These are phyloP conservation scores for Drosophila suzukii DNA, from an alignment of 1,140 invertebrate species.

Conservation along the genomic window DNA sequence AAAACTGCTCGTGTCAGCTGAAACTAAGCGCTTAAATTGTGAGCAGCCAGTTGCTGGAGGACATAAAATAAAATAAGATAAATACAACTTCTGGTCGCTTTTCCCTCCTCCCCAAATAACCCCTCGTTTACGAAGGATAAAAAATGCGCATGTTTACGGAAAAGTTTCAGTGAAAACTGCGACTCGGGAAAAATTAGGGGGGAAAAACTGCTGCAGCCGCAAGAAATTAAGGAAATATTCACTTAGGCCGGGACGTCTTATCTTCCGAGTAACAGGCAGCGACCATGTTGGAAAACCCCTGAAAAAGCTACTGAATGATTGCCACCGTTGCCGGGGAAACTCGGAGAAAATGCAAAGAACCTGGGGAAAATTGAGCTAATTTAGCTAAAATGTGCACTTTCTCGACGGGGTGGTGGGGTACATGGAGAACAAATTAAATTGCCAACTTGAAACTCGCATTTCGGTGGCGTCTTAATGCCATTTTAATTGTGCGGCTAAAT, in stretches of 20 bases:
- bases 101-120: background rate
- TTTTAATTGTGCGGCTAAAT: constrained; percentile 77
- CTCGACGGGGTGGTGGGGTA: background rate
- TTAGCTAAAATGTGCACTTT: constrained; percentile 38
- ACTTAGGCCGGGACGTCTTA: constrained; percentile 60
- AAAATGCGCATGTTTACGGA: constrained; percentile 58
- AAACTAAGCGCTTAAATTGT: constrained; percentile 32
- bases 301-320: constrained; percentile 8
- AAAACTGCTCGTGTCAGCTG: constrained; percentile 31
- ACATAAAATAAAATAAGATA: constrained; percentile 35
- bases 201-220: constrained; percentile 70
- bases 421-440: constrained; percentile 32
- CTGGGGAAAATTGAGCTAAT: constrained; percentile 48
- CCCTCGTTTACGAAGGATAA: background rate
- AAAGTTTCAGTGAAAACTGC: constrained; percentile 48
- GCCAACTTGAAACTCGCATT: constrained; percentile 51
- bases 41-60: background rate
- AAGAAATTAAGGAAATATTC: constrained; percentile 74
- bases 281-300: constrained; percentile 5
- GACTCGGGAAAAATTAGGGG: constrained; percentile 20
- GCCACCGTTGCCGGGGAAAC: constrained; percentile 21
- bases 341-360: constrained; percentile 38
- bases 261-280: constrained; percentile 45
- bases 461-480: constrained; percentile 63
- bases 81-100: constrained; percentile 17